A percentile compares a stretch with the other conserved stretches of the same genome.
Evolutionary conservation across 2,888 invertebrate species (phyloP).

Genomic region (Heliconius aoede): DNA sequence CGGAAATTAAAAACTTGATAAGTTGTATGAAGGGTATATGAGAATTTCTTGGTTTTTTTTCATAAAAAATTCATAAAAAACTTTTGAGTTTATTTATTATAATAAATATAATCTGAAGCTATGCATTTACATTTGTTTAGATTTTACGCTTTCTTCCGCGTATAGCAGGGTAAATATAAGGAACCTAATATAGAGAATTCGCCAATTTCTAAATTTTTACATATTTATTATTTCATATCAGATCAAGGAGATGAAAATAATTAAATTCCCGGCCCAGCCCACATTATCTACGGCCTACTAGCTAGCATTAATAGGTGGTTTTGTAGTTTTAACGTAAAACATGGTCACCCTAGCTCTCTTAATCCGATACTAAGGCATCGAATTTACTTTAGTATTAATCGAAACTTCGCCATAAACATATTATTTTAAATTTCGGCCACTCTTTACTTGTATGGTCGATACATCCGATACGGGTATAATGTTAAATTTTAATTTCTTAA

Average conservation of each 20-base stretch:
- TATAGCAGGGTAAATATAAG: no score
- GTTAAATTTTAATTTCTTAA: constrained; percentile 37
- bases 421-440: constrained; percentile 48
- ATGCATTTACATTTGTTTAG: no score
- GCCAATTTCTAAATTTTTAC: background rate
- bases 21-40: no score
- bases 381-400: constrained; percentile 47
- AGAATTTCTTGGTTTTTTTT: no score
- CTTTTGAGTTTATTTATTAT: no score
- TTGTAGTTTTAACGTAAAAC: background rate
- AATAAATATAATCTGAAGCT: no score
- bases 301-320: background rate
- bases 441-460: constrained; percentile 33
- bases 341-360: constrained; percentile 43
- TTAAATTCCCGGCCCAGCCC: background rate
- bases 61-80: no score
- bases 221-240: rapidly evolving
- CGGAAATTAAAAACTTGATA: no score
- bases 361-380: constrained; percentile 47
- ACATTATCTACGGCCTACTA: no score
- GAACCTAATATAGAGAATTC: background rate
- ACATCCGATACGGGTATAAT: constrained; percentile 39
- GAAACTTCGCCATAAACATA: constrained; percentile 46
- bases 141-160: no score
- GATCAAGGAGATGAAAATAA: background rate